Conservation (phyloP, 2,113 vertebrate species). For the Nasalis larvatus region DNA sequence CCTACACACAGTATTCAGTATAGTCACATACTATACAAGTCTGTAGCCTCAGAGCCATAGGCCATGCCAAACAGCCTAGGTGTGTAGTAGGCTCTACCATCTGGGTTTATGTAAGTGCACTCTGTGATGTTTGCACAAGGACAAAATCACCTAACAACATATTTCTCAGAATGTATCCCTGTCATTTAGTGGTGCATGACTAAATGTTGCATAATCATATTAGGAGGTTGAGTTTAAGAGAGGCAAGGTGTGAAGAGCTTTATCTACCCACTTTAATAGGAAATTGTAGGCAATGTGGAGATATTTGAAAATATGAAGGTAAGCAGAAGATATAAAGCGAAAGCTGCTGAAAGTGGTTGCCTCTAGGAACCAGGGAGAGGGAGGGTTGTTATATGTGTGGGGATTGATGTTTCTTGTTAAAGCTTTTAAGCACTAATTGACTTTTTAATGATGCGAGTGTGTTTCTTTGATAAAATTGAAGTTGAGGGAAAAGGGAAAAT, state of each 20-base stretch:
- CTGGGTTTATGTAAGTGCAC: background rate
- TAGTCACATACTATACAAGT: background rate
- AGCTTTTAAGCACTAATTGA: slow-evolving; percentile 28
- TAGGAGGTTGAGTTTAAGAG: background rate
- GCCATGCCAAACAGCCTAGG: background rate
- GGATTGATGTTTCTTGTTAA: background rate
- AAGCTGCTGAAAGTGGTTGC: background rate
- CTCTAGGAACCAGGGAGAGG: background rate
- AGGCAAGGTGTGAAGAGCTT: background rate
- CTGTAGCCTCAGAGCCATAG: background rate
- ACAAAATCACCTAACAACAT: background rate
- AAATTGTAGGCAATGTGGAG: background rate
- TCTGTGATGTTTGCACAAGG: background rate
- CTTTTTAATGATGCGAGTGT: slow-evolving; percentile 2
- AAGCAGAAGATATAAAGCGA: background rate
- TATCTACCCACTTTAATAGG: background rate
- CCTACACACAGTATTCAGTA: background rate
- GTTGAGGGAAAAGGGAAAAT: background rate
- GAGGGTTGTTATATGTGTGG: background rate
- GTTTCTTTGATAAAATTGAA: slow-evolving; percentile 24
- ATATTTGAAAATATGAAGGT: background rate
- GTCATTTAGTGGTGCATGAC: background rate
- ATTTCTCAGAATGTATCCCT: background rate
- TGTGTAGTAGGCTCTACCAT: background rate
- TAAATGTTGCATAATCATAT: background rate